These are phyloP conservation scores for Mus pahari DNA, from an alignment of 2,113 vertebrate species.

Conservation along the genomic window DNA sequence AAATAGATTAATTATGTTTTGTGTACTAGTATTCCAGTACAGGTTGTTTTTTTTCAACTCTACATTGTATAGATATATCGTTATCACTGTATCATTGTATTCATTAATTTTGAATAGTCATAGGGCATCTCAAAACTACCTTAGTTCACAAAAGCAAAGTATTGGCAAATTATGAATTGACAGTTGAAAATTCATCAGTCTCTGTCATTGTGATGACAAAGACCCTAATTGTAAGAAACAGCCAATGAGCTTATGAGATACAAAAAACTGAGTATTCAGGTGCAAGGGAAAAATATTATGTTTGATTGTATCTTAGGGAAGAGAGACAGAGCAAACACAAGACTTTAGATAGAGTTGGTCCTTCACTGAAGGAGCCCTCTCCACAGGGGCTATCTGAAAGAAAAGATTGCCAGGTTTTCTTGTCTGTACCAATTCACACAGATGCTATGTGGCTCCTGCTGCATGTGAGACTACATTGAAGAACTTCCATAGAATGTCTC, in stretches of 20 bases:
- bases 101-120: background rate
- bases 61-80: background rate
- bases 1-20: background rate
- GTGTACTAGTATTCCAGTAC: background rate
- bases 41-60: background rate
- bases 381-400: background rate
- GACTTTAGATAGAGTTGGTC: background rate
- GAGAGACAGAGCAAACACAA: background rate
- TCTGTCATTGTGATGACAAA: background rate
- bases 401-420: background rate
- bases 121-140: background rate
- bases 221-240: background rate
- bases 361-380: background rate
- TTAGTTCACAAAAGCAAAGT: background rate
- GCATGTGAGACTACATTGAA: background rate
- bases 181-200: background rate
- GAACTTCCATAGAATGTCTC: background rate
- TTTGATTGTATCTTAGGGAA: background rate
- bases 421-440: background rate
- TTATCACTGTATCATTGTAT: conserved; percentile 14
- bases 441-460: background rate
- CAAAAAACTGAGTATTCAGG: background rate
- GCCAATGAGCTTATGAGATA: background rate
- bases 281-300: background rate
- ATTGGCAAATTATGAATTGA: background rate